phyloP scores from a whole-genome alignment of 2,888 invertebrate genomes.

The Agrenia bidenticulata region DNA sequence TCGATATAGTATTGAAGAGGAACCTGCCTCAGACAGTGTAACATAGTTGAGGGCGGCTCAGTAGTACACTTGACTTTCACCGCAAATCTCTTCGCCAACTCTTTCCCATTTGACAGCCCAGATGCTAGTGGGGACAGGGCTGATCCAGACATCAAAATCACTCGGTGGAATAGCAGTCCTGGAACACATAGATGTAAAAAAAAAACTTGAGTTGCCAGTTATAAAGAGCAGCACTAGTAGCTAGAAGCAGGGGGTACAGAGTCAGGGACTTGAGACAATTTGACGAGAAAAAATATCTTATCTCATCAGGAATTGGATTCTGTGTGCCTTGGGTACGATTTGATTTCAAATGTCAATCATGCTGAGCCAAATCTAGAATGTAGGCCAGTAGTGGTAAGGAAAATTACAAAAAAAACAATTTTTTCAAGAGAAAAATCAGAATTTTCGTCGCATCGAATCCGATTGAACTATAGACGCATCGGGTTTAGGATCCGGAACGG shows the following conservation, averaged over 20 bases:
- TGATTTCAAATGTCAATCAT: conserved; percentile 4
- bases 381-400: no score
- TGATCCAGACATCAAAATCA: conserved; percentile 74
- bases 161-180: conserved; percentile 66
- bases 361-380: conserved; percentile 5
- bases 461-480: no score
- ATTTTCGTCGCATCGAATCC: no score
- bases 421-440: no score
- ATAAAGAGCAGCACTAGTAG: no score
- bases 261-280: background rate
- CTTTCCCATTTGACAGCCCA: conserved; percentile 53
- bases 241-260: background rate
- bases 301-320: conserved; percentile 8
- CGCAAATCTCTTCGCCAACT: conserved; percentile 54
- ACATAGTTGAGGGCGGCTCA: conserved; percentile 51
- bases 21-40: conserved; percentile 51
- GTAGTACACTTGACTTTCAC: conserved; percentile 47
- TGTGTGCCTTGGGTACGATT: background rate
- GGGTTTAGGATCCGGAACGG: background rate
- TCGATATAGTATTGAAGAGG: conserved; percentile 50
- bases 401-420: background rate
- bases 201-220: conserved; percentile 1
- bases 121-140: conserved; percentile 65
- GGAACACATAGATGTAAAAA: conserved; percentile 6
- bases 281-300: background rate